Percentiles rank a stretch among this genome's conserved stretches.
phyloP scores from a whole-genome alignment of 2,113 vertebrate species.

The Mellivora capensis region DNA sequence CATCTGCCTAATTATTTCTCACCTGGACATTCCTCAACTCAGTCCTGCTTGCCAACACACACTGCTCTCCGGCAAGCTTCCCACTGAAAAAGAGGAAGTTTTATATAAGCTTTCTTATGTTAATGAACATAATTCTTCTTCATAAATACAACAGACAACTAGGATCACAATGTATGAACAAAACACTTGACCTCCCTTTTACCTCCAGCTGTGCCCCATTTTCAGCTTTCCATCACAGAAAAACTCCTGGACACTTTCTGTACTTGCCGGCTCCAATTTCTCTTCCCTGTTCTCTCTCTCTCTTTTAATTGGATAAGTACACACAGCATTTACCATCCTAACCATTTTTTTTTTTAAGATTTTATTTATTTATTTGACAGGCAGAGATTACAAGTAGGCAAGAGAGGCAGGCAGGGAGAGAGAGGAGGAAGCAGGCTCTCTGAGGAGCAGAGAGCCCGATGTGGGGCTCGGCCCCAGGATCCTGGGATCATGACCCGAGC shows the following conservation, averaged over 20 bases:
- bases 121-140: background rate
- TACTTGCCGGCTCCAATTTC: background rate
- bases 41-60: background rate
- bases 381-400: no score
- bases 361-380: no score
- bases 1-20: background rate
- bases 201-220: background rate
- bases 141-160: background rate
- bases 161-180: background rate
- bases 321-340: background rate
- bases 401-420: no score
- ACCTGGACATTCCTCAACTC: background rate
- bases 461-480: no score
- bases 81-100: background rate
- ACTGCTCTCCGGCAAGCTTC: background rate
- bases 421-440: no score
- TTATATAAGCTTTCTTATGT: background rate
- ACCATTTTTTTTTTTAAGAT: background rate
- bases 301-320: background rate
- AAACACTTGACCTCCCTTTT: background rate
- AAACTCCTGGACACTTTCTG: background rate
- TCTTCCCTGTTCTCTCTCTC: background rate
- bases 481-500: no score
- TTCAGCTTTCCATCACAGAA: background rate
- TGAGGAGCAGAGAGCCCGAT: no score